These are phyloP conservation scores for Cladorhizidae sp. DNA, from an alignment of 37 sponge, comb jelly and placozoan genomes.

Conservation along the genomic window DNA sequence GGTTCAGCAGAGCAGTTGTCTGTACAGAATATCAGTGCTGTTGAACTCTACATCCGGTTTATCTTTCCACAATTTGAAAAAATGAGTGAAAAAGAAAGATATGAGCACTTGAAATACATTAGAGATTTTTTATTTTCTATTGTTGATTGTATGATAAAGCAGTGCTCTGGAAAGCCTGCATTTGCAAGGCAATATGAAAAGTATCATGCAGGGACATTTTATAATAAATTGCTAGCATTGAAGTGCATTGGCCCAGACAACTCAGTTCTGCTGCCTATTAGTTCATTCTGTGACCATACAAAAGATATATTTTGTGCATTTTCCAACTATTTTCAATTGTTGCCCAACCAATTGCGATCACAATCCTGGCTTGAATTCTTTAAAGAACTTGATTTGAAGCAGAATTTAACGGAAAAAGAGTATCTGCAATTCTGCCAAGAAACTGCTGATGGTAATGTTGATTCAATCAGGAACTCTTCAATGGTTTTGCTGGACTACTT, in stretches of 20 bases:
- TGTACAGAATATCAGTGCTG: slow-evolving; percentile 9
- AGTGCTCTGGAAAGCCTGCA: neutral
- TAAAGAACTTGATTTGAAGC: slow-evolving; percentile 10
- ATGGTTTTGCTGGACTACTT: slow-evolving; percentile 30
- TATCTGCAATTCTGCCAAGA: slow-evolving; percentile 15
- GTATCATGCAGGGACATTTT: slow-evolving; percentile 3
- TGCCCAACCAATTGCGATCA: slow-evolving; percentile 5
- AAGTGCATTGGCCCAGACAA: slow-evolving; percentile 35
- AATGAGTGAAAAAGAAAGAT: slow-evolving; percentile 39
- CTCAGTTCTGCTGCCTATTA: slow-evolving; percentile 9
- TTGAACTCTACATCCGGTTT: slow-evolving; percentile 29
- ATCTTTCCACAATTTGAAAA: slow-evolving; percentile 40
- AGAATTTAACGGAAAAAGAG: slow-evolving; percentile 3
- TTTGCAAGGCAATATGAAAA: neutral
- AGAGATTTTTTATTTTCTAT: slow-evolving; percentile 13
- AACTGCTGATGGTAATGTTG: neutral
- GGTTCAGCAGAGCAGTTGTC: neutral
- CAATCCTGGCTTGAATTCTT: slow-evolving; percentile 49
- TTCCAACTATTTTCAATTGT: slow-evolving; percentile 16
- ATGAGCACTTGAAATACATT: slow-evolving; percentile 44
- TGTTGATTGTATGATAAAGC: neutral
- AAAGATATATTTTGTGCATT: slow-evolving; percentile 26
- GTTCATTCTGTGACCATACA: slow-evolving; percentile 29
- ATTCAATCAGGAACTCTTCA: slow-evolving; percentile 2
- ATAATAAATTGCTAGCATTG: slow-evolving; percentile 4